Conservation (phyloP, 2,797 vertebrate species). For the Cichlasoma orientale region DNA sequence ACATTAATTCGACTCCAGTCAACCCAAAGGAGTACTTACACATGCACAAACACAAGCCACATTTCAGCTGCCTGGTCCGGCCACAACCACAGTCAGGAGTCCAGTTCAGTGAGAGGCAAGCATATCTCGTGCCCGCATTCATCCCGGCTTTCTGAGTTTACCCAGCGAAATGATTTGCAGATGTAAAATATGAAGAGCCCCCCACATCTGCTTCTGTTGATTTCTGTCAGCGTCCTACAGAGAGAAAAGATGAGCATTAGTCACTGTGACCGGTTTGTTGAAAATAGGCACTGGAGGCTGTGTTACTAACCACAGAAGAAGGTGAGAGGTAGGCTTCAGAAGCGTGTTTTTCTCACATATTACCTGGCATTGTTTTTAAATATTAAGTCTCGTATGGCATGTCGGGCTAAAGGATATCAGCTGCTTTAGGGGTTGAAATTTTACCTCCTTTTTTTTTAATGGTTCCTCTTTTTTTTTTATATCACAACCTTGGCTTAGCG, state of each 20-base stretch:
- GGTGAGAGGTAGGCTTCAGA: background rate
- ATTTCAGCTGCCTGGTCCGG: conserved; percentile 43
- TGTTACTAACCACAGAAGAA: background rate
- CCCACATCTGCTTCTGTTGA: conserved; percentile 42
- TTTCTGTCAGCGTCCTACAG: conserved; percentile 35
- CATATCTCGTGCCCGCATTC: conserved; percentile 51
- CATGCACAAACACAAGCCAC: conserved; percentile 43
- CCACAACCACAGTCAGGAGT: conserved; percentile 54
- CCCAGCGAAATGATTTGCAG: conserved; percentile 58
- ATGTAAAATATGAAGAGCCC: conserved; percentile 35
- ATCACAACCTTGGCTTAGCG: background rate
- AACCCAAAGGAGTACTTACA: conserved; percentile 17
- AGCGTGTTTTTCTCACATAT: background rate
- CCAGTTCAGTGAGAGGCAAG: conserved; percentile 49
- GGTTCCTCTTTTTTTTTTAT: background rate
- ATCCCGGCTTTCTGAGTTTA: conserved; percentile 53
- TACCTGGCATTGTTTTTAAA: background rate
- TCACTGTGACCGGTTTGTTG: background rate
- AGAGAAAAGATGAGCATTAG: conserved; percentile 10
- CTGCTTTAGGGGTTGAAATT: background rate
- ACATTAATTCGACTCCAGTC: conserved; percentile 6
- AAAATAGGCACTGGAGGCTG: background rate
- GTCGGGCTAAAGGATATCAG: background rate
- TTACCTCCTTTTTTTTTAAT: background rate
- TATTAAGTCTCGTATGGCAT: background rate